Evolutionary conservation across 2,888 invertebrate genomes (phyloP), one percentile per base, ranked within the genome.

Genomic region (Cheilosia impressa): DNA sequence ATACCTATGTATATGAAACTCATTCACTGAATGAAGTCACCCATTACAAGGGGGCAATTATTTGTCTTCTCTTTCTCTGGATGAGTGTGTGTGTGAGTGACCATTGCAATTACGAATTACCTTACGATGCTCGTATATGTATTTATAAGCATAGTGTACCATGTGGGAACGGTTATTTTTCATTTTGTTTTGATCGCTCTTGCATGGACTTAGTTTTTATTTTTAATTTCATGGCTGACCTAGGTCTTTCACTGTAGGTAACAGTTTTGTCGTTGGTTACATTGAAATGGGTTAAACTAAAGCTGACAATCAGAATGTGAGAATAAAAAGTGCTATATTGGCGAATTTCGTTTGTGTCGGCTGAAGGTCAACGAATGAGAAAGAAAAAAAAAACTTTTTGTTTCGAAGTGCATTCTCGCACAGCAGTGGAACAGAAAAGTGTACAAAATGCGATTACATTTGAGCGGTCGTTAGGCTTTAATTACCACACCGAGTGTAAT

Each of bases 11-110:
- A 24, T 52, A 22, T 52, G 27, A 27, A 52, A 15, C 52, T 52
- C 52, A 52, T 27, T 52, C 24, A 52, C 24, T 10, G 52, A 52
- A 52, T 52, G 52, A 52, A 52, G 58, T 58, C 58, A 58, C 27
- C 58, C 19, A 58, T 58, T 58, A 22, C 41, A 58, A 58, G 58
- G 38, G 19, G 19, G 10, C 58, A 58, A 58, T 58, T 58, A 58
- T 58, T 58, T 13, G 3, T n/a, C 17, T 38, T 24, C 38, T 38
- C 38, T 38, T 38, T 38, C 38, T 27, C 15, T 27, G 9, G 15
- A 15, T 27, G 13, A 24, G 19, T 13, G 22, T 24, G 13, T 52
- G 50, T 13, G 15, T 27, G 52, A 52, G 13, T 52, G 52, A 52
- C 52, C 17, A 52, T 52, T 52, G 24, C 24, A 52, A 24, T 24